Evolutionary conservation across 2,888 invertebrate genomes (phyloP).

Genomic region (Scaptomyza tumidula): DNA sequence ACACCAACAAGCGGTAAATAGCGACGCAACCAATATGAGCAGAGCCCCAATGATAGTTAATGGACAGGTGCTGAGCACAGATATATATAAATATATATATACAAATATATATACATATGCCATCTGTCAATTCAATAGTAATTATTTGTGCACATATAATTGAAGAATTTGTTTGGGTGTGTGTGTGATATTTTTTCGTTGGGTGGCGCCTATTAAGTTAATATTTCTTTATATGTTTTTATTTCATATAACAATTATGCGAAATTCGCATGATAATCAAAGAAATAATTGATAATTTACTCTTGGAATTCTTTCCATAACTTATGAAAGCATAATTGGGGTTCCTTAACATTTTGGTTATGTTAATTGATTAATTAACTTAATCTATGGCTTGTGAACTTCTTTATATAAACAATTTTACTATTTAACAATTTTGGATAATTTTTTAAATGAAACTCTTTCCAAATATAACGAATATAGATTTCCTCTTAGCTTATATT

Average conservation of each 20-base stretch:
- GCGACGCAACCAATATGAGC: slow-evolving; percentile 9
- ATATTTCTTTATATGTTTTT: neutral
- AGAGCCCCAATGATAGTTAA: neutral
- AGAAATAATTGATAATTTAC: neutral
- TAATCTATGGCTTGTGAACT: no score
- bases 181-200: neutral
- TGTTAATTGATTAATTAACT: neutral
- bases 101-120: neutral
- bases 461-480: neutral
- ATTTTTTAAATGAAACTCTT: neutral
- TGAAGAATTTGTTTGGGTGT: slow-evolving; percentile 1
- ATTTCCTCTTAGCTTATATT: neutral
- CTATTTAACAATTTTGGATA: no score
- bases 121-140: neutral
- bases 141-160: slow-evolving; percentile 13
- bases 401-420: no score
- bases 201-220: neutral
- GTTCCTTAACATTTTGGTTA: neutral
- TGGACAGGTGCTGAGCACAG: slow-evolving; percentile 2
- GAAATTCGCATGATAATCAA: neutral
- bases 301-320: neutral
- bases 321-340: neutral
- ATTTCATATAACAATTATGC: neutral
- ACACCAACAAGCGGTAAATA: slow-evolving; percentile 7
- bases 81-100: neutral